Evolutionary conservation across 2,888 invertebrate species (phyloP), one percentile per base, ranked within the genome.

Genomic region (Neoascia interrupta): DNA sequence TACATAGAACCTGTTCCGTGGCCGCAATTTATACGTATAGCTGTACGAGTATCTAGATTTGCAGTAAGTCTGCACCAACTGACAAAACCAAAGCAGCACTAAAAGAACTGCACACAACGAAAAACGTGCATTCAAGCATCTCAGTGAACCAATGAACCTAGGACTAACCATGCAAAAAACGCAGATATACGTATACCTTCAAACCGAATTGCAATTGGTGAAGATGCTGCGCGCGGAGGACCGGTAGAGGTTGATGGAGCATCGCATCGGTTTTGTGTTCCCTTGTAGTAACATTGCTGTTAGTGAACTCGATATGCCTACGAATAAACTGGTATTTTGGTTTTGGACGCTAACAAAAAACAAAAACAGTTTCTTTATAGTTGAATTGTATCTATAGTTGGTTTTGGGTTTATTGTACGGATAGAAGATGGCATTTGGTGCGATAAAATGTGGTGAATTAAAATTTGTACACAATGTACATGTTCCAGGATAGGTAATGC

Each of bases 61-160:
- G n/a, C n/a, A n/a, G n/a, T n/a, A n/a, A n/a, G n/a, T n/a, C n/a
- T n/a, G n/a, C n/a, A n/a, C n/a, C n/a, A n/a, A n/a, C n/a, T n/a
- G n/a, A n/a, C n/a, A n/a, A n/a, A n/a, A n/a, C n/a, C n/a, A n/a
- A n/a, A n/a, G 34, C 16, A 53, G 31, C 26, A 37, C 18, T 10
- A 11, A 16, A 43, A 26, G 21, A 36, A 21, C 34, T 31, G 31
- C 31, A 31, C n/a, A 31, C 31, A 31, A 43, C 10, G 21, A 34
- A 51, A 41, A 51, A 43, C 41, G 58, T 72, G 72, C 53, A 68
- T 72, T 36, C 58, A 64, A 49, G 60, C 60, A 73, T 72, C 66
- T 64, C 41, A 66, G 66, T 73, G 73, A 73, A 73, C 79, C 79
- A 79, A 73, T 79, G 79, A 79, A 79, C 73, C 79, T 68, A 66